Percentiles rank a stretch among this genome's conserved stretches.
phyloP scores from a whole-genome alignment of 1,140 invertebrate genomes.

The Drosophila pectinifera region DNA sequence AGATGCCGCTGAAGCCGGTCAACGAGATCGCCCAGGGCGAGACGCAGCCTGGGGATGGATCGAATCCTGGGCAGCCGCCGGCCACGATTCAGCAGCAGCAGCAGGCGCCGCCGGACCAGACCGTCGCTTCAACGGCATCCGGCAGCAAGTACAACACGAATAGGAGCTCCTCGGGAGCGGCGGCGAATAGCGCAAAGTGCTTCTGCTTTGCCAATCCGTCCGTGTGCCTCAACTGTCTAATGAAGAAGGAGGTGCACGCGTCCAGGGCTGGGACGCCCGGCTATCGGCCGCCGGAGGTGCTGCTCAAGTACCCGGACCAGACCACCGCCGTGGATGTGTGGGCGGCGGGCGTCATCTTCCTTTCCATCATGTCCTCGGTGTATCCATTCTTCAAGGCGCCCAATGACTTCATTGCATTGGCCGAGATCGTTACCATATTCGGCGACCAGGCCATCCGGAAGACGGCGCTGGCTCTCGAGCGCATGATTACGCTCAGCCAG shows the following conservation, averaged over 20 bases:
- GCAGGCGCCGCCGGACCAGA: constrained; percentile 8
- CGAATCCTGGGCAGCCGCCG: constrained; percentile 7
- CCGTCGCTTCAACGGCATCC: neutral
- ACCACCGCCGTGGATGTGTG: constrained; percentile 94
- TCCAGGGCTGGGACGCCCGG: constrained; percentile 94
- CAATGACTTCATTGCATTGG: constrained; percentile 92
- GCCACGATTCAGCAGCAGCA: neutral
- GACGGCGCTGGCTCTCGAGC: constrained; percentile 88
- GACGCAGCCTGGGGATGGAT: neutral
- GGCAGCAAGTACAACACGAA: constrained; percentile 69
- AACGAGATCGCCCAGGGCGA: constrained; percentile 69
- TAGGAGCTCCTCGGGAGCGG: constrained; percentile 17
- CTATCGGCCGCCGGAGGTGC: constrained; percentile 94
- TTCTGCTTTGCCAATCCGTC: constrained; percentile 88
- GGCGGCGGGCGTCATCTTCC: constrained; percentile 94
- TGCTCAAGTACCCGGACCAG: constrained; percentile 91
- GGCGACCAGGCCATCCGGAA: constrained; percentile 89
- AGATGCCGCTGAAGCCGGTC: constrained; percentile 80
- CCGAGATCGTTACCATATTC: constrained; percentile 93
- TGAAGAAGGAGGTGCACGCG: constrained; percentile 88
- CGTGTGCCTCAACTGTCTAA: constrained; percentile 88
- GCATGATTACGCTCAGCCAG: constrained; percentile 87
- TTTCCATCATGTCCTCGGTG: constrained; percentile 91
- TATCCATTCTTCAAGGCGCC: constrained; percentile 94
- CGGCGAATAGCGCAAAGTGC: constrained; percentile 84